A percentile compares a stretch with the other conserved stretches of the same genome.
phyloP scores from a whole-genome alignment of 2,113 vertebrate species.

The Bambusicola thoracicus region DNA sequence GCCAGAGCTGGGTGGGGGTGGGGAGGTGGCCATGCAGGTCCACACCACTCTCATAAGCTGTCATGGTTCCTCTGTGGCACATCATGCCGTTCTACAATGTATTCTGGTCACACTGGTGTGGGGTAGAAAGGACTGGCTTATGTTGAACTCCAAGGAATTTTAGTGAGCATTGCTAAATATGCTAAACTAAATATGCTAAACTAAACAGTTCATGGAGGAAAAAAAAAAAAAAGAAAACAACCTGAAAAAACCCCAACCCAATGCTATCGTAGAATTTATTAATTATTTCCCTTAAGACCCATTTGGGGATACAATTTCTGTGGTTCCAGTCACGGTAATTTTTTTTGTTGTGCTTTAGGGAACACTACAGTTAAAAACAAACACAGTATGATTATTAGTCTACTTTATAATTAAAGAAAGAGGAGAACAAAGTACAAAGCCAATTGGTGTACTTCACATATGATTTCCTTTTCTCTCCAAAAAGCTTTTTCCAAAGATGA shows the following conservation, averaged over 20 bases:
- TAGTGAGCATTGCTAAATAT: neutral
- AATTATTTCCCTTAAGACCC: constrained; percentile 6
- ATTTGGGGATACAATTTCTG: neutral
- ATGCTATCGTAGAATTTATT: neutral
- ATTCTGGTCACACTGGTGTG: neutral
- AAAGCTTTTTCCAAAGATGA: neutral
- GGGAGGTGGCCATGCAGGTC: neutral
- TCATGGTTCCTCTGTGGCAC: neutral
- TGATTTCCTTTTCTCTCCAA: neutral
- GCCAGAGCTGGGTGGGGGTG: no score
- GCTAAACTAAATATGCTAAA: no score
- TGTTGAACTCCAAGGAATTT: neutral
- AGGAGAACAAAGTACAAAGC: neutral
- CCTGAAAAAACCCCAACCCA: no score
- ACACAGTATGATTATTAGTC: neutral
- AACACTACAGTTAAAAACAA: neutral
- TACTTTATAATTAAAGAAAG: constrained; percentile 21
- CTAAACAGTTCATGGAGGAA: neutral
- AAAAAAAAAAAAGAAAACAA: neutral
- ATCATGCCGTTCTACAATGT: fast-evolving
- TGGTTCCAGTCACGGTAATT: neutral
- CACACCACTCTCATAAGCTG: neutral
- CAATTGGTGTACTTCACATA: neutral
- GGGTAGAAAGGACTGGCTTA: neutral
- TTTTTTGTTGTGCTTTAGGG: neutral